phyloP scores from a whole-genome alignment of 2,113 vertebrate genomes.

The Epinephelus fuscoguttatus region DNA sequence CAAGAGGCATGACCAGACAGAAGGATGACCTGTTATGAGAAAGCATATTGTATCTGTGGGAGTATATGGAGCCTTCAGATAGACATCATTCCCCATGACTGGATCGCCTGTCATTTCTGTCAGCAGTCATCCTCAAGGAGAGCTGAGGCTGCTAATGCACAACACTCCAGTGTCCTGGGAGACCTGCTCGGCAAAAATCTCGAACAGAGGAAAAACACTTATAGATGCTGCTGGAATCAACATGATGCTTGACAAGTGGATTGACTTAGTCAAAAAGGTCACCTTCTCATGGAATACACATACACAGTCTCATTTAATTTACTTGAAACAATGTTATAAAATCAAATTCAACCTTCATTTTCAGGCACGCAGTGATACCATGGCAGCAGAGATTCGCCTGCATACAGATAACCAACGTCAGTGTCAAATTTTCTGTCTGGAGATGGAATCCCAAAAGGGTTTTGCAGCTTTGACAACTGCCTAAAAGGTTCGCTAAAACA shows the following conservation, averaged over 20 bases:
- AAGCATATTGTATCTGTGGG: slow-evolving; percentile 43
- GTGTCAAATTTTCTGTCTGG: slow-evolving; percentile 14
- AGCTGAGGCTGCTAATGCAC: slow-evolving; percentile 73
- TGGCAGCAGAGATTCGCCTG: not conserved
- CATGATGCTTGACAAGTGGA: not conserved
- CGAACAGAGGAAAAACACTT: slow-evolving; percentile 50
- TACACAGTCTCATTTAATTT: not conserved
- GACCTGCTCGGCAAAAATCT: slow-evolving; percentile 41
- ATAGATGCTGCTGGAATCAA: slow-evolving; percentile 30
- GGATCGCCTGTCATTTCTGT: slow-evolving; percentile 56
- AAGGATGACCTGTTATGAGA: slow-evolving; percentile 24
- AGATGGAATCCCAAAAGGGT: slow-evolving; percentile 27
- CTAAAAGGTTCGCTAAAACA: slow-evolving; percentile 47
- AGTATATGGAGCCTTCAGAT: slow-evolving; percentile 50
- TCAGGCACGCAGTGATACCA: not conserved
- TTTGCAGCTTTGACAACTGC: slow-evolving; percentile 15
- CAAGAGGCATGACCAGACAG: slow-evolving; percentile 22
- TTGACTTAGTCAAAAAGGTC: slow-evolving; percentile 21
- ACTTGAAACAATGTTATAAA: not conserved
- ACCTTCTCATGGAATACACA: not conserved
- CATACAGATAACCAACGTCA: not conserved
- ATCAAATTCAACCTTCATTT: not conserved
- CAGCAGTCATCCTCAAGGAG: slow-evolving; percentile 55
- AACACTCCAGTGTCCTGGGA: slow-evolving; percentile 63
- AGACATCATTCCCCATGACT: slow-evolving; percentile 58